These are phyloP conservation scores for Gallinago undulata DNA, from an alignment of 2,113 vertebrate species.

Conservation along the genomic window DNA sequence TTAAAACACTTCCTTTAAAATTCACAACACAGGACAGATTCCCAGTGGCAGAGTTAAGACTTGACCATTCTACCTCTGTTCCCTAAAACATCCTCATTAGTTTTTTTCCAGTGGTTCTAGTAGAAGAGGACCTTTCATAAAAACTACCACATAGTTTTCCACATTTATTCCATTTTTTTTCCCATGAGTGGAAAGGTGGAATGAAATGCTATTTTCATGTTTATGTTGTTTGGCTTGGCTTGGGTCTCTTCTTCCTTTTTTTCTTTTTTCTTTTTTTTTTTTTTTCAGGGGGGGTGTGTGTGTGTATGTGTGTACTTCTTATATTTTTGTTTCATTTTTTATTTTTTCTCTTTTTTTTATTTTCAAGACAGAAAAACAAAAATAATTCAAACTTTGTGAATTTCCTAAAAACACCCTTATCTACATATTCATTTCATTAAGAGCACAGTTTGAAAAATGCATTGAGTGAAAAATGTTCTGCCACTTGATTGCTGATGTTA, in stretches of 20 bases:
- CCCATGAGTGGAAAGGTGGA: neutral
- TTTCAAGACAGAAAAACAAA: neutral
- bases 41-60: neutral
- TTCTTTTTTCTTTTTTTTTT: rapidly evolving
- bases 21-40: neutral
- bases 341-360: neutral
- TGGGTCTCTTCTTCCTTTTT: neutral
- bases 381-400: neutral
- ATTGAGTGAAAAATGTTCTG: neutral
- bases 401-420: neutral
- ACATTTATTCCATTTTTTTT: neutral
- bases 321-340: neutral
- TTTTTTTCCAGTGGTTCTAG: neutral
- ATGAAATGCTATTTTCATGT: neutral
- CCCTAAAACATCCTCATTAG: neutral
- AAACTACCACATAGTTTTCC: neutral
- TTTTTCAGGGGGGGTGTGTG: too few species aligned
- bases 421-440: neutral
- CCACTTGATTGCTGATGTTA: neutral
- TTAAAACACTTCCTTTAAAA: neutral
- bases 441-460: neutral
- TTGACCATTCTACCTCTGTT: neutral
- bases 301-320: too few species aligned
- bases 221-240: neutral
- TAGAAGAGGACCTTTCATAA: neutral